phyloP scores from a whole-genome alignment of 2,797 vertebrate species.

The Sebastolobus alascanus region DNA sequence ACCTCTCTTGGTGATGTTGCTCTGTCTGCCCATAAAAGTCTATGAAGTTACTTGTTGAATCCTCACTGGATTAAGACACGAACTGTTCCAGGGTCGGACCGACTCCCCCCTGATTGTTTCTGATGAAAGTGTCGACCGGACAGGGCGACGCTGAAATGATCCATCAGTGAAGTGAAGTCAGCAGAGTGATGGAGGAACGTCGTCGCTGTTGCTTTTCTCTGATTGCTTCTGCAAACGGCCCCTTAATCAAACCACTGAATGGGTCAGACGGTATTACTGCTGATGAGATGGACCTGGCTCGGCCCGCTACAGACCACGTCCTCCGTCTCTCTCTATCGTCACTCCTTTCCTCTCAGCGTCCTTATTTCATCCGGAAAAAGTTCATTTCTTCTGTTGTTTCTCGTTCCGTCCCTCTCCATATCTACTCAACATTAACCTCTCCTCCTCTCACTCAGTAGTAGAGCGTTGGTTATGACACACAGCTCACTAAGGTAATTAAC shows the following conservation, averaged over 20 bases:
- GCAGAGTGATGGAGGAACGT: background rate
- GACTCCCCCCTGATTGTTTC: background rate
- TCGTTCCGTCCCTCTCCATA: background rate
- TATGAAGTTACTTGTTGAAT: background rate
- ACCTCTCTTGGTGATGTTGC: too few relatives aligned
- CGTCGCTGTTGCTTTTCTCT: slow-evolving; percentile 17
- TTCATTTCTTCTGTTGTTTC: background rate
- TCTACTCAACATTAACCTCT: background rate
- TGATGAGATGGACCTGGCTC: slow-evolving; percentile 36
- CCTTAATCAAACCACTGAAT: slow-evolving; percentile 35
- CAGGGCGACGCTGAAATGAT: background rate
- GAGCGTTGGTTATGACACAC: background rate
- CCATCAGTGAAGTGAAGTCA: background rate
- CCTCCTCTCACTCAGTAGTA: too few relatives aligned
- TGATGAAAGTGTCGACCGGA: background rate
- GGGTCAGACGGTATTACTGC: slow-evolving; percentile 15
- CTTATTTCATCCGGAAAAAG: background rate
- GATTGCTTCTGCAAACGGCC: slow-evolving; percentile 44
- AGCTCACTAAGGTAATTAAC: background rate
- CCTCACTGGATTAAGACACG: background rate
- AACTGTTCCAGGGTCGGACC: background rate
- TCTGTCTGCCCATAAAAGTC: background rate
- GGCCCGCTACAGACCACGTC: background rate
- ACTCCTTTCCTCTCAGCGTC: background rate
- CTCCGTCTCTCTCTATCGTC: background rate